phyloP scores from a whole-genome alignment of 2,888 invertebrate species.

The Falcaria lacertinaria region DNA sequence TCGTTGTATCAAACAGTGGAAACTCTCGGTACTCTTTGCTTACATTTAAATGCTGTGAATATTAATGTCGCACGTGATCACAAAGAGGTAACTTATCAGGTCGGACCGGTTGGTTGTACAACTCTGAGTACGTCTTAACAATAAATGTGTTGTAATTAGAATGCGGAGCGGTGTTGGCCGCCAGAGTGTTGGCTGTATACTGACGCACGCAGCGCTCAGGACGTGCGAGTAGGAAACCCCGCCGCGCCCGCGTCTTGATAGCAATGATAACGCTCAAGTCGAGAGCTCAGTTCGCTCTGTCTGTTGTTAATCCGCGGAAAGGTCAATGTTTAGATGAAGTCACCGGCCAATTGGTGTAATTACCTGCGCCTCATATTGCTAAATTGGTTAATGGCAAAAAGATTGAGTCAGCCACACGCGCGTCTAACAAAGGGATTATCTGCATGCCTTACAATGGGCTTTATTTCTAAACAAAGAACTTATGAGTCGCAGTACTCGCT shows the following conservation, averaged over 20 bases:
- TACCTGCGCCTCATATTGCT: slow-evolving; percentile 19
- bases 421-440: no score
- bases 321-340: slow-evolving; percentile 76
- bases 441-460: no score
- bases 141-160: slow-evolving; percentile 10
- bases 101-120: slow-evolving; percentile 33
- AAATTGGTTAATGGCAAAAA: slow-evolving; percentile 24
- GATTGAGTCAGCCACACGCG: background rate
- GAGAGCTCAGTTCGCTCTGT: slow-evolving; percentile 24
- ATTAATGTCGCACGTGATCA: slow-evolving; percentile 33
- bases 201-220: slow-evolving; percentile 36
- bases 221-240: slow-evolving; percentile 27
- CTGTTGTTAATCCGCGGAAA: slow-evolving; percentile 50
- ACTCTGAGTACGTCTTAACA: slow-evolving; percentile 6
- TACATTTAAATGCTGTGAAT: slow-evolving; percentile 17
- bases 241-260: slow-evolving; percentile 16
- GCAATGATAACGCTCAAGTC: slow-evolving; percentile 28
- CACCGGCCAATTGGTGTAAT: slow-evolving; percentile 47
- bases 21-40: slow-evolving; percentile 24
- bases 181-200: slow-evolving; percentile 23
- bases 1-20: slow-evolving; percentile 16
- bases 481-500: background rate
- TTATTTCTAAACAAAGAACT: background rate
- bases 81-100: slow-evolving; percentile 25
- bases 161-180: slow-evolving; percentile 18